Base-by-base conservation (phyloP, 2,888 invertebrate species). In the Drosophila kanekoi region DNA sequence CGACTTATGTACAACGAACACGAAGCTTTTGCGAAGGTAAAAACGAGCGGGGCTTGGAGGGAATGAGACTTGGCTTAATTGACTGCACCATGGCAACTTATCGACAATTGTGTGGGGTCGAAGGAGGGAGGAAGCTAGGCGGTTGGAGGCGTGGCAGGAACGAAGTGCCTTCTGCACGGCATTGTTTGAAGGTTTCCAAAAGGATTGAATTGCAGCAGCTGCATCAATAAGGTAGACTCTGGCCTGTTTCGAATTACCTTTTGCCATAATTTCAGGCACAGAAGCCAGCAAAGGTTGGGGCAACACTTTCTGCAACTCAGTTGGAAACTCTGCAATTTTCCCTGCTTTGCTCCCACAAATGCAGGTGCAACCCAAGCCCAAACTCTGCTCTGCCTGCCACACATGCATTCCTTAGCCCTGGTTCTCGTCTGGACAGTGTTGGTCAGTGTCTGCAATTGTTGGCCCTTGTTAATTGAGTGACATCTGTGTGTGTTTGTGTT, bases 1-100 rank as follows among this genome's bases (percentile, higher is more conserved):
- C 44, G 70, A 87, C 61, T 72, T 79, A 83, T 82, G 69, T 67
- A 70, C 80, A 57, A 66, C 61, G 51, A 79, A 69, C 85, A 82
- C 65, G 83, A 65, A 76, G 43, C 73, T 51, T 49, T 54, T 37
- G 38, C 37, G 18, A 56, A 77, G 69, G 61, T 72, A 60, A 35
- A 49, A 20, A 13, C 44, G 35, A 18, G 32, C 53, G 40, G 16
- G 33, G 14, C 10, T 13, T 5, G 16, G 5, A 3, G 23, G 10
- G 40, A 40, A n/a, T 16, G 13, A 5, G 4, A 54, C 62, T 59
- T 71, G 64, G 48, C 77, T 66, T 77, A 77, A 77, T 77, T 79
- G 77, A 77, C 53, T 77, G 62, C 76, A 64, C 56, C 71, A 54
- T 43, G 72, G 53, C 62, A 73, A 67, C 72, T 57, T 72, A 79